Conservation (phyloP, 2,797 vertebrate species). For the Sebastes iracundus region DNA sequence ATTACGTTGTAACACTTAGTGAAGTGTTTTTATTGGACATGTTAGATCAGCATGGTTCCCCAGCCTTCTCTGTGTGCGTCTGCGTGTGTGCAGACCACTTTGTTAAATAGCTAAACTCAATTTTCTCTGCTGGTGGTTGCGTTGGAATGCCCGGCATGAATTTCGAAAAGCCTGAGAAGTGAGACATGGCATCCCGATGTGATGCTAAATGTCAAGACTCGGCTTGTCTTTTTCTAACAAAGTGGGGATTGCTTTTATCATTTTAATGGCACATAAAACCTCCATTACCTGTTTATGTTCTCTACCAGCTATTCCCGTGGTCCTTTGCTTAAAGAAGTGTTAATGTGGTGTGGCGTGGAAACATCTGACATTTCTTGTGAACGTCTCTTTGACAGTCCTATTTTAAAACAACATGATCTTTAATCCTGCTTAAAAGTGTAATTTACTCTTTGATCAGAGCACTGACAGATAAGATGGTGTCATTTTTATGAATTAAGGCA, state of each 20-base stretch:
- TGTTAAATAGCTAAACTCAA: conserved; percentile 60
- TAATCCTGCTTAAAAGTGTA: not conserved
- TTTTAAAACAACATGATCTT: not conserved
- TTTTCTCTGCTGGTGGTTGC: conserved; percentile 70
- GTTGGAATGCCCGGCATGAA: conserved; percentile 52
- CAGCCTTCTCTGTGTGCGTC: conserved; percentile 3
- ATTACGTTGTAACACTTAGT: conserved; percentile 25
- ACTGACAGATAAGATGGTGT: not conserved
- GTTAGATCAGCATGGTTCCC: conserved; percentile 55
- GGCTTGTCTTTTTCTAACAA: conserved; percentile 9
- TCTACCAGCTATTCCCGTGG: not conserved
- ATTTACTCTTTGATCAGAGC: not conserved
- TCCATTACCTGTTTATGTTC: not conserved
- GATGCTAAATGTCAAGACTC: conserved; percentile 10
- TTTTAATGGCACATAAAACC: not conserved
- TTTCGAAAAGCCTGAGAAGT: conserved; percentile 49
- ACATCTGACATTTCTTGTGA: not conserved
- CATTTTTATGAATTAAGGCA: not conserved
- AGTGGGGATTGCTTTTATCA: conserved; percentile 6
- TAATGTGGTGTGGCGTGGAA: not conserved
- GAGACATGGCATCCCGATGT: conserved; percentile 23
- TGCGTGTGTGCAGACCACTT: conserved; percentile 18
- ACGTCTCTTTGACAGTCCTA: not conserved
- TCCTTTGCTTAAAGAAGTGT: not conserved
- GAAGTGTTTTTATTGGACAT: conserved; percentile 54